These are phyloP conservation scores for Sebastes diaconus DNA, from an alignment of 2,797 vertebrate genomes.

Conservation along the genomic window DNA sequence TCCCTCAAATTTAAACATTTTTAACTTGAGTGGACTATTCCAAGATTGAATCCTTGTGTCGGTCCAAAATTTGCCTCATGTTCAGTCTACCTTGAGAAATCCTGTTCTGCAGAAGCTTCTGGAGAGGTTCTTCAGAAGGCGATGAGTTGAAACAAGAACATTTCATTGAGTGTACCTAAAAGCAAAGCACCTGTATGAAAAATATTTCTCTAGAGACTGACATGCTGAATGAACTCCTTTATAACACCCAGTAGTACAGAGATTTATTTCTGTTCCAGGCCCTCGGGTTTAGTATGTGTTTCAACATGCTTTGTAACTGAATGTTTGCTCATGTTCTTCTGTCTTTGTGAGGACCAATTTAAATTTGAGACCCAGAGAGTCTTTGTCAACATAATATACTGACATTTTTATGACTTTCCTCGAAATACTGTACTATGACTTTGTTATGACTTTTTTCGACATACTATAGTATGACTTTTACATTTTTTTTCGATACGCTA, in stretches of 20 bases:
- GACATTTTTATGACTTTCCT: not conserved
- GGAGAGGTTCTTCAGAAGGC: not conserved
- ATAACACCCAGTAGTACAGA: not conserved
- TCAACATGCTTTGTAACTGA: not conserved
- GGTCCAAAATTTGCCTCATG: not conserved
- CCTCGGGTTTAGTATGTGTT: not conserved
- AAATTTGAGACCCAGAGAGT: no score
- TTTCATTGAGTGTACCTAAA: not conserved
- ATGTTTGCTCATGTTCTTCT: not conserved
- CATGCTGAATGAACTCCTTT: not conserved
- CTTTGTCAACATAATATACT: not conserved
- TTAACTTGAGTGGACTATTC: not conserved
- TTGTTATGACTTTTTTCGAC: not conserved
- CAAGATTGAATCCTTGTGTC: not conserved
- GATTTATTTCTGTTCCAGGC: not conserved
- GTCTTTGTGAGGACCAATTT: not conserved
- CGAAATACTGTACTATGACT: no score
- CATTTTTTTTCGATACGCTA: no score
- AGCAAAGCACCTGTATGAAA: not conserved
- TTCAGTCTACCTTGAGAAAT: not conserved
- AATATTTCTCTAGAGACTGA: not conserved
- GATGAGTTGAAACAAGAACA: not conserved
- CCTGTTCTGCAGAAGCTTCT: not conserved
- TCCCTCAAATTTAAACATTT: not conserved
- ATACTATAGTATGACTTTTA: no score